Base-by-base conservation (phyloP, 2,888 invertebrate species). In the Latrodectus hesperus region DNA sequence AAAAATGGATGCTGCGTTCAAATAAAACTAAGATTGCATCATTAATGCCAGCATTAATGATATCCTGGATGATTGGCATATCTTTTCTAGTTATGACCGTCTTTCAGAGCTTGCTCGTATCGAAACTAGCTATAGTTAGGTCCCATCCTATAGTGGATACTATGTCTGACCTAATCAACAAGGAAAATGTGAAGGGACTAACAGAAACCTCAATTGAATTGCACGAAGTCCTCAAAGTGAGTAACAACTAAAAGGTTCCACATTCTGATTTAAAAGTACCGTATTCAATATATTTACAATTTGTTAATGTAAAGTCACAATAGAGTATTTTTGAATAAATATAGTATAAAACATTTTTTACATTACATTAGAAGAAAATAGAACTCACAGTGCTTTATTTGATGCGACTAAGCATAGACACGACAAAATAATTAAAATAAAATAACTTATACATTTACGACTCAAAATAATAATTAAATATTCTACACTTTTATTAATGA, bases 51-150 rank as follows among this genome's bases (percentile, higher is more conserved):
- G 22, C 64, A 0, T 55, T 85, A n/a, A 51, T 80, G 8, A 79
- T 52, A 10, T 4, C 75, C 16, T 85, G 85, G 85, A 14, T 70
- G 11, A 26, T 85, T 1, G 79, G 85, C 1, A 64, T 85, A 0
- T 67, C 85, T 0, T 79, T 85, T 67, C 52, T 85, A 1, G 74
- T 85, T n/a, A 85, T 85, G 85, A 85, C 67, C 6, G 74, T 85
- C 9, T 85, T 85, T 51, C 85, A 79, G 38, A 85, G 75, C 52
- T 67, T 79, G 8, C 60, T 85, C 16, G 85, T 85, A 10, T 85
- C 85, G 0, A 79, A 79, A 52, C 70, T 85, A 9, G 79, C 85
- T 11, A 70, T 85, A 9, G 55, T 74, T 10, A 73, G 70, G 60
- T 55, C 74, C 0, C 12, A 74, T 4, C 85, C 85, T 0, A 51